Base-by-base conservation (phyloP, 1,140 invertebrate genomes). In the Hyposmocoma kahamanoa region DNA sequence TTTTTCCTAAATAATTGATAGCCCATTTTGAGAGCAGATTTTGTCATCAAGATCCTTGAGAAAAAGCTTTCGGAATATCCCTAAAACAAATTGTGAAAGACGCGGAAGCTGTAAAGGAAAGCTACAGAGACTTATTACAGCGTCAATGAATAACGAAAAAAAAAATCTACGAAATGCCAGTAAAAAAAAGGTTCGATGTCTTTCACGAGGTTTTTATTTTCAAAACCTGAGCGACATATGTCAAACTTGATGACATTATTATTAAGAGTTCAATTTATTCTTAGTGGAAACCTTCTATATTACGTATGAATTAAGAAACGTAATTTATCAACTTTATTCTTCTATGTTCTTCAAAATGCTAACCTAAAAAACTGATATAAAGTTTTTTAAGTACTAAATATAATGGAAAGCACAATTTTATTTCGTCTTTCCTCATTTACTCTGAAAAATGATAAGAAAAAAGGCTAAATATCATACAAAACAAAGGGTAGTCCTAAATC, bases 401-500 rank as follows among this genome's bases (percentile, higher is more conserved):
- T n/a, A n/a, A n/a, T n/a, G n/a, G n/a, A n/a, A n/a, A n/a, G n/a
- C n/a, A n/a, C n/a, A n/a, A n/a, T n/a, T n/a, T n/a, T n/a, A n/a
- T n/a, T n/a, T n/a, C n/a, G n/a, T n/a, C n/a, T n/a, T n/a, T n/a
- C n/a, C n/a, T n/a, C n/a, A 28, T 28, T 28, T 28, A 6, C 11
- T 28, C 24, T 28, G 5, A 11, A 28, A 28, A 28, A 11, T 6
- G 24, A 6, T 28, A 6, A 6, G 24, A 28, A 11, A 28, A 11
- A 28, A 6, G 5, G 11, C 6, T 28, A 28, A 11, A 28, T 6
- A 6, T 28, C 24, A 11, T 6, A 28, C 6, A 11, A 64, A 70
- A n/a, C n/a, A 67, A 67, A 67, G 61, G 50, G 61, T 64, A 58
- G 69, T 67, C 62, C 68, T 73, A 78, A 80, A 79, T 75, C 62